A percentile compares a stretch with the other conserved stretches of the same genome.
These are phyloP conservation scores for Acanthurus lineatus DNA, from an alignment of 2,797 vertebrate species.

Conservation along the genomic window DNA sequence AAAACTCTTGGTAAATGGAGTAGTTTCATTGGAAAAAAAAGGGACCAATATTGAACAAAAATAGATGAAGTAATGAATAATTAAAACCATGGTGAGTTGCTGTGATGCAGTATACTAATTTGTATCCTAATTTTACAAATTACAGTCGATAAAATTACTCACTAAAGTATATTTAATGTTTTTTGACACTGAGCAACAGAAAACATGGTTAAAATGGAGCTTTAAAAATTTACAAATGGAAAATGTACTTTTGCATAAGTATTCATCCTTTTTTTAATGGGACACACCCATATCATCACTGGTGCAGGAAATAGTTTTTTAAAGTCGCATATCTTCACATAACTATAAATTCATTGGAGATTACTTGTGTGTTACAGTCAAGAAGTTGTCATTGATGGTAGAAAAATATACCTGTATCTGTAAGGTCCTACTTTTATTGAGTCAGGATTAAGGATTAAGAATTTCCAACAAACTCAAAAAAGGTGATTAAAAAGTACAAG, in stretches of 20 bases:
- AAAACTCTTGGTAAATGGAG: constrained; percentile 10
- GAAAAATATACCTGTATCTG: not conserved
- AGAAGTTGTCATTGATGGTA: not conserved
- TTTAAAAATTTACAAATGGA: not conserved
- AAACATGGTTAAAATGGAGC: not conserved
- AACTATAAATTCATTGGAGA: not conserved
- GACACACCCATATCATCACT: not conserved
- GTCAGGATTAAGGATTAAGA: too few species aligned
- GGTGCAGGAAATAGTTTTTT: not conserved
- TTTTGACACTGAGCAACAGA: not conserved
- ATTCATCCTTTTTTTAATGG: not conserved
- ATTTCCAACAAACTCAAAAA: not conserved
- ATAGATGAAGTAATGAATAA: not conserved
- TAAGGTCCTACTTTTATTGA: too few species aligned
- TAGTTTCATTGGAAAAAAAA: not conserved
- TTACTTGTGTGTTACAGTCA: not conserved
- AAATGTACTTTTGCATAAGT: not conserved
- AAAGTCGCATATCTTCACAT: not conserved
- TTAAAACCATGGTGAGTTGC: not conserved
- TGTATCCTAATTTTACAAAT: not conserved
- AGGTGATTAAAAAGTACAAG: not conserved
- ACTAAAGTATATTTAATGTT: not conserved
- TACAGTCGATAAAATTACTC: not conserved
- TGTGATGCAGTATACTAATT: not conserved
- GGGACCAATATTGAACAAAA: not conserved